phyloP scores from a whole-genome alignment of 2,797 vertebrate genomes.

The Enteromius treurensis region DNA sequence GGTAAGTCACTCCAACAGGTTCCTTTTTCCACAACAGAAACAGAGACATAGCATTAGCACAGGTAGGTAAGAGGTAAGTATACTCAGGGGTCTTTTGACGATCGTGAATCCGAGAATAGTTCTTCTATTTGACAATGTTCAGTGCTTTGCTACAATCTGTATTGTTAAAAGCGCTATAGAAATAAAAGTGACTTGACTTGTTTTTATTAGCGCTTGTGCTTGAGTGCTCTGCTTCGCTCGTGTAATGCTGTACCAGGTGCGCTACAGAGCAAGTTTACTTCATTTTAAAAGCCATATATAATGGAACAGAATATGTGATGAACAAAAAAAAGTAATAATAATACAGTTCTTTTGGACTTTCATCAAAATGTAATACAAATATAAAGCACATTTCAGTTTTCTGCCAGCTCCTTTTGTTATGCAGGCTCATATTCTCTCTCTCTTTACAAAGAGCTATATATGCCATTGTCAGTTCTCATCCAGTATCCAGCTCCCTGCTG shows the following conservation, averaged over 20 bases:
- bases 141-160: too few species aligned
- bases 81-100: too few species aligned
- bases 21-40: too few species aligned
- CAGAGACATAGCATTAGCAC: too few species aligned
- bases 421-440: background rate
- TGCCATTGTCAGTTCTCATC: conserved; percentile 44
- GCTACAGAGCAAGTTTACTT: background rate
- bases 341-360: background rate
- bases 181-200: too few species aligned
- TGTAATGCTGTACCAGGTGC: background rate
- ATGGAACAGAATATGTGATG: background rate
- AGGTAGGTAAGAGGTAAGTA: too few species aligned
- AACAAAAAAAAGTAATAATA: background rate
- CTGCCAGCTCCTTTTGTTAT: background rate
- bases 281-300: background rate
- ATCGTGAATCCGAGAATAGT: too few species aligned
- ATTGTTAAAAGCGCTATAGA: too few species aligned
- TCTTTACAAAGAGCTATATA: background rate
- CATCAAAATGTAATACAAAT: background rate
- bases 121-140: too few species aligned
- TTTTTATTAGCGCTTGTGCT: too few species aligned
- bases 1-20: too few species aligned
- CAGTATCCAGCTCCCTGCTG: conserved; percentile 26
- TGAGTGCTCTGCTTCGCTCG: background rate
- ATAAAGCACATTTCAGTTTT: background rate